phyloP scores from a whole-genome alignment of 2,888 invertebrate species.

The Epirrhoe tristata region DNA sequence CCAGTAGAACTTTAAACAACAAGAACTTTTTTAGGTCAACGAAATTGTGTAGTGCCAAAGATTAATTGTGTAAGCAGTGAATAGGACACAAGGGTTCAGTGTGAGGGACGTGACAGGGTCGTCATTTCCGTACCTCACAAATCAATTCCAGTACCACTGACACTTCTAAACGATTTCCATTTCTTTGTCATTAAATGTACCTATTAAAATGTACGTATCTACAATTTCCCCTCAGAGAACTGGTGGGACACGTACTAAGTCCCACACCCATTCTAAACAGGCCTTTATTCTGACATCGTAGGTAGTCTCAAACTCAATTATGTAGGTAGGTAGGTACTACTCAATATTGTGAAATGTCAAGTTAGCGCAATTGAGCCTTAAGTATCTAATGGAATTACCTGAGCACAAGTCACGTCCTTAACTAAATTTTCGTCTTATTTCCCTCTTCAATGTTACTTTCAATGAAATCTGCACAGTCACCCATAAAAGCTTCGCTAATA shows the following conservation, averaged over 20 bases:
- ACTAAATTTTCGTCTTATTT: not conserved
- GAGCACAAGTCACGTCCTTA: not conserved
- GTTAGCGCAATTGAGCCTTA: conserved; percentile 1
- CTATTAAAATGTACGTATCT: too few species aligned
- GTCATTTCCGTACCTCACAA: too few species aligned
- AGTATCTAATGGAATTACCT: conserved; percentile 2
- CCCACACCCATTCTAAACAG: not conserved
- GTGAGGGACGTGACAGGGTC: too few species aligned
- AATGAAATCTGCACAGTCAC: conserved; percentile 12
- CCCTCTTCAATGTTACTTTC: not conserved
- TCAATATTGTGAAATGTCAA: not conserved
- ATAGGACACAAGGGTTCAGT: too few species aligned
- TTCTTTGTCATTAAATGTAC: too few species aligned
- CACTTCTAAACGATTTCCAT: too few species aligned
- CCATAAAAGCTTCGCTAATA: conserved; percentile 19
- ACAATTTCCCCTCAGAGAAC: not conserved
- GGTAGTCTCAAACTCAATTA: not conserved
- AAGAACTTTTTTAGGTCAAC: not conserved
- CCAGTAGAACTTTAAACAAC: not conserved
- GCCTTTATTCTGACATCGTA: not conserved
- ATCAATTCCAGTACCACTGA: too few species aligned
- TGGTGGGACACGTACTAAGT: not conserved
- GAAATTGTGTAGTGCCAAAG: not conserved
- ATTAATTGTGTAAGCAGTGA: too few species aligned
- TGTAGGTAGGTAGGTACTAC: too few species aligned